Evolutionary conservation across 2,888 invertebrate genomes (phyloP), one percentile per base, ranked within the genome.

Genomic region (Ptilodon capucinus): DNA sequence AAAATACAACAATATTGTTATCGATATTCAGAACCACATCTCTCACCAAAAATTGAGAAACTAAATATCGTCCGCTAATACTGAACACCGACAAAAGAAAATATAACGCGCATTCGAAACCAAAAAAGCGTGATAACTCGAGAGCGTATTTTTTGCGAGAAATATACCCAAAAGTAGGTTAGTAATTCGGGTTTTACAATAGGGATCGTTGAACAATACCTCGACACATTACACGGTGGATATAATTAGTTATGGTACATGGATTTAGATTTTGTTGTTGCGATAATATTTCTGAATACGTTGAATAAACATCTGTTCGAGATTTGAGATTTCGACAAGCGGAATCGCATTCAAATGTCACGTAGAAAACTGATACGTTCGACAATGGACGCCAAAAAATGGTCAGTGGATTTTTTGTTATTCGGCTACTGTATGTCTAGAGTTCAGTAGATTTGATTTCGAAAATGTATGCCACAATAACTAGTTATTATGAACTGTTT

Each of bases 231-330:
- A 88, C 84, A 85, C 60, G 88, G 84, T 88, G 88, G 89, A 89
- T 91, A 86, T 91, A 89, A 91, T 91, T 91, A 91, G 90, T 79
- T 87, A 89, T 91, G 91, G 90, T 90, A 85, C 81, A 87, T 81
- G 89, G 90, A 89, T 90, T 90, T 89, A 89, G 91, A 90, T 90
- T 84, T 88, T 79, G 82, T 80, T 81, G 83, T 85, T 82, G 82
- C 79, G 90, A 89, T 90, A 89, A 90, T 86, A 84, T 84, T 83
- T 75, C 72, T 88, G 85, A 89, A 89, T 88, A 76, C 79, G 48
- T 67, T 70, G 79, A 84, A 81, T 74, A 88, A 83, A 88, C 90
- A 90, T 83, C 90, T 90, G 90, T 79, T 84, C 71, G 76, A 81
- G 85, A 86, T 88, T 77, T 80, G 76, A 60, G 40, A 62, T 79